These are phyloP conservation scores for Agrochola macilenta DNA, from an alignment of 2,888 invertebrate species.

Conservation along the genomic window DNA sequence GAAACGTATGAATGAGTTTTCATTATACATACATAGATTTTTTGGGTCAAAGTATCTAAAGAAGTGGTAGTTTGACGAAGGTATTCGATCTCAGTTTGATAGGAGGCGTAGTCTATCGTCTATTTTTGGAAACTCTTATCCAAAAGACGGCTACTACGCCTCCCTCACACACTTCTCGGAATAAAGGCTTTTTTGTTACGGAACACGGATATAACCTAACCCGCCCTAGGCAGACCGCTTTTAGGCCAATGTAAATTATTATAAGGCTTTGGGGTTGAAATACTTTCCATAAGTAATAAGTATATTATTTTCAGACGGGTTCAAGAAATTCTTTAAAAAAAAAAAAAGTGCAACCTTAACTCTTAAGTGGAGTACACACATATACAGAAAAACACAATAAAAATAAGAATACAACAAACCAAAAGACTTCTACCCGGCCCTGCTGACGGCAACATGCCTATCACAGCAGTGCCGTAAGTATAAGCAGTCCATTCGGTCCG, in stretches of 20 bases:
- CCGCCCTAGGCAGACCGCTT: neutral
- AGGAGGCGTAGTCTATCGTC: neutral
- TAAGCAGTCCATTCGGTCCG: too few species aligned
- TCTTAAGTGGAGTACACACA: too few species aligned
- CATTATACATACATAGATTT: neutral
- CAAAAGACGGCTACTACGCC: neutral
- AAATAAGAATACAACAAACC: too few species aligned
- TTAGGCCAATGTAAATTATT: neutral
- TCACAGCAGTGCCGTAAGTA: too few species aligned
- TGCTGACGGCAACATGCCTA: too few species aligned
- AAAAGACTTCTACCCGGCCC: too few species aligned
- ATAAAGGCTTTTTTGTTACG: conserved; percentile 12
- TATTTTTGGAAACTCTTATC: conserved; percentile 17
- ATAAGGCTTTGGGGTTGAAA: neutral
- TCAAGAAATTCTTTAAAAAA: too few species aligned
- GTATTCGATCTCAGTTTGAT: conserved; percentile 7
- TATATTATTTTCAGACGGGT: too few species aligned
- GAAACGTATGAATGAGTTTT: neutral
- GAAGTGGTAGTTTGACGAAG: conserved; percentile 17
- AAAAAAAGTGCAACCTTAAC: too few species aligned
- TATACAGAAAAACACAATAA: too few species aligned
- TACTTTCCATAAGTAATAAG: neutral
- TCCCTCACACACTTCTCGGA: neutral
- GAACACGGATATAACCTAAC: neutral
- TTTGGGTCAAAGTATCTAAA: neutral